phyloP scores from a whole-genome alignment of 2,113 vertebrate genomes.

The Sebastes fasciatus region DNA sequence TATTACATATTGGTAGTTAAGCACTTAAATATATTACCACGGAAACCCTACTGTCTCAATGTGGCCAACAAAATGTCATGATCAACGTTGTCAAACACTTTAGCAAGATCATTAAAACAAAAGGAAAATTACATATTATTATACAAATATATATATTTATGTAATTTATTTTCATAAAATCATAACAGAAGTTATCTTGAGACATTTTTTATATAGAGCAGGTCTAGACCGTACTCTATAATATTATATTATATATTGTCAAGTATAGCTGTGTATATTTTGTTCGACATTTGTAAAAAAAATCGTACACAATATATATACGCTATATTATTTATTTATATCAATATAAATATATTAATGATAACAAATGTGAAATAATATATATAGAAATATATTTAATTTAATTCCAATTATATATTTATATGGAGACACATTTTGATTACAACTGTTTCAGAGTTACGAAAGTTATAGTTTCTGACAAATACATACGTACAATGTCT shows the following conservation, averaged over 20 bases:
- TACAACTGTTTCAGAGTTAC: neutral
- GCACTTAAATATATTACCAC: neutral
- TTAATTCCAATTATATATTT: neutral
- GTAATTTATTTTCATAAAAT: neutral
- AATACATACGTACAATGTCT: neutral
- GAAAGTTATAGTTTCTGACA: neutral
- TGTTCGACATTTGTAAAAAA: neutral
- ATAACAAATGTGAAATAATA: neutral
- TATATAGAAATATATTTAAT: neutral
- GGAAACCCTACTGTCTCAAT: neutral
- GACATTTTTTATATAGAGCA: no score
- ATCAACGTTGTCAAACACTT: neutral
- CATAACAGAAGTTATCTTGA: no score
- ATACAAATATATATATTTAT: no score
- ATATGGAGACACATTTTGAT: neutral
- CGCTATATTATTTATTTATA: neutral
- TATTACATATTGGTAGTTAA: neutral
- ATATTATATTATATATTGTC: no score
- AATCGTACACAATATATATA: neutral
- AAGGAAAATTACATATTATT: neutral
- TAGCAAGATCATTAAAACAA: neutral
- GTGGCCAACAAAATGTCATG: neutral
- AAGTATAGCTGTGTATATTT: neutral
- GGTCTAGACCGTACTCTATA: no score
- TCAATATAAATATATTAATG: neutral